A percentile compares a stretch with the other conserved stretches of the same genome.
Conservation (phyloP, 2,797 vertebrate species). For the Amniataba percoides region DNA sequence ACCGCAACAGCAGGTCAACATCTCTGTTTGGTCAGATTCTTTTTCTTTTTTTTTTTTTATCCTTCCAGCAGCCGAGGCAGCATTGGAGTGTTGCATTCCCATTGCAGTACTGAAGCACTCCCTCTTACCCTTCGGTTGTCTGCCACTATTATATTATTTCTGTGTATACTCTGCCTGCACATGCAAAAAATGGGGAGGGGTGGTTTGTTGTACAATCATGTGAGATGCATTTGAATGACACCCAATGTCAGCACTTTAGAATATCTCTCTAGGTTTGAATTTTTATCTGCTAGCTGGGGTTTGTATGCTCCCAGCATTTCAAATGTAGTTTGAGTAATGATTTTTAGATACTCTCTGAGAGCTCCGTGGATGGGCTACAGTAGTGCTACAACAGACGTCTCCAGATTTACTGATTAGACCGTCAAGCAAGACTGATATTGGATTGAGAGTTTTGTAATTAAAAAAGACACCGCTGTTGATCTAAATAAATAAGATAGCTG, state of each 20-base stretch:
- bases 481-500: conserved; percentile 46
- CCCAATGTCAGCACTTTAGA: conserved; percentile 73
- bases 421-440: conserved; percentile 38
- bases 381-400: conserved; percentile 31
- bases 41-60: conserved; percentile 15
- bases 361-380: conserved; percentile 50
- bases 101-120: conserved; percentile 50
- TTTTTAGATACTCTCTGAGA: conserved; percentile 41
- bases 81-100: conserved; percentile 55
- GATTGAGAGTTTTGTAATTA: conserved; percentile 52
- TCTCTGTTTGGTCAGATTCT: conserved; percentile 45
- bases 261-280: conserved; percentile 61
- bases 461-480: conserved; percentile 14
- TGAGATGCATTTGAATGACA: conserved; percentile 75
- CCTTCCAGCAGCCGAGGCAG: conserved; percentile 38
- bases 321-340: conserved; percentile 65
- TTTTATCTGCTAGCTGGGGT: conserved; percentile 58
- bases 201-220: conserved; percentile 65
- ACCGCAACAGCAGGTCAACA: conserved; percentile 16
- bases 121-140: conserved; percentile 47
- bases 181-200: conserved; percentile 45
- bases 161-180: conserved; percentile 49
- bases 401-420: conserved; percentile 65
- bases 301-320: conserved; percentile 64
- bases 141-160: conserved; percentile 49